Conservation (phyloP, 1,140 invertebrate genomes). For the Drosophila ananassae region DNA sequence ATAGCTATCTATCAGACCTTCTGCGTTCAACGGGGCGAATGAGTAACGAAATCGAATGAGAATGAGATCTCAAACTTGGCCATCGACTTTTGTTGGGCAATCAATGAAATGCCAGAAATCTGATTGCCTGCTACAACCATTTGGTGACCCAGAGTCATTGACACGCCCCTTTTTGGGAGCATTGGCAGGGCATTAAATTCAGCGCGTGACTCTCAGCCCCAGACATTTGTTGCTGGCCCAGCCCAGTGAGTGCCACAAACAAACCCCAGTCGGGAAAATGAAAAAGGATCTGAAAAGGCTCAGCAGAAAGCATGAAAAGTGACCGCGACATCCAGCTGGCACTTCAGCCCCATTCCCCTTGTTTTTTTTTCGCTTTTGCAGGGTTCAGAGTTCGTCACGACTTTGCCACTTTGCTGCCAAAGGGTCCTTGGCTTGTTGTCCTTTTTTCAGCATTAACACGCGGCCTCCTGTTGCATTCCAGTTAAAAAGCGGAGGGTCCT, state of each 20-base stretch:
- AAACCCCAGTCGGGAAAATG: slow-evolving; percentile 11
- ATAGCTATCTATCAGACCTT: slow-evolving; percentile 17
- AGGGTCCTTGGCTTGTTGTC: slow-evolving; percentile 49
- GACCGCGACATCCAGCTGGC: slow-evolving; percentile 47
- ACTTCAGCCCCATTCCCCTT: neutral
- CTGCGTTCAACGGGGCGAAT: slow-evolving; percentile 42
- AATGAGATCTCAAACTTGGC: slow-evolving; percentile 11
- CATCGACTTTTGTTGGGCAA: slow-evolving; percentile 26
- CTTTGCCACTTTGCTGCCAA: slow-evolving; percentile 55
- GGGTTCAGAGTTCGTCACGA: slow-evolving; percentile 58
- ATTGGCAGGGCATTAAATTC: slow-evolving; percentile 54
- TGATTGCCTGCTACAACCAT: slow-evolving; percentile 23
- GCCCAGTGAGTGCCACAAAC: neutral
- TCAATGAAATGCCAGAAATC: slow-evolving; percentile 29
- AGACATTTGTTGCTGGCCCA: slow-evolving; percentile 33
- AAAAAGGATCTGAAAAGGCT: slow-evolving; percentile 50
- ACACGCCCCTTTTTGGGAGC: slow-evolving; percentile 61
- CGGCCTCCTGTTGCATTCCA: slow-evolving; percentile 67
- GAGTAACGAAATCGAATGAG: slow-evolving; percentile 34
- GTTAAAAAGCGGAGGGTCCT: slow-evolving; percentile 42
- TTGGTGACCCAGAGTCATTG: slow-evolving; percentile 58
- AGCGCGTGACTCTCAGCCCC: slow-evolving; percentile 31
- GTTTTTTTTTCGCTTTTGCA: neutral
- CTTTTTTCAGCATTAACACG: slow-evolving; percentile 66
- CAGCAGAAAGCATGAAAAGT: slow-evolving; percentile 64